Percentiles rank a stretch among this genome's conserved stretches.
Conservation (phyloP, 2,888 invertebrate species). For the Drosophila peninsularis region DNA sequence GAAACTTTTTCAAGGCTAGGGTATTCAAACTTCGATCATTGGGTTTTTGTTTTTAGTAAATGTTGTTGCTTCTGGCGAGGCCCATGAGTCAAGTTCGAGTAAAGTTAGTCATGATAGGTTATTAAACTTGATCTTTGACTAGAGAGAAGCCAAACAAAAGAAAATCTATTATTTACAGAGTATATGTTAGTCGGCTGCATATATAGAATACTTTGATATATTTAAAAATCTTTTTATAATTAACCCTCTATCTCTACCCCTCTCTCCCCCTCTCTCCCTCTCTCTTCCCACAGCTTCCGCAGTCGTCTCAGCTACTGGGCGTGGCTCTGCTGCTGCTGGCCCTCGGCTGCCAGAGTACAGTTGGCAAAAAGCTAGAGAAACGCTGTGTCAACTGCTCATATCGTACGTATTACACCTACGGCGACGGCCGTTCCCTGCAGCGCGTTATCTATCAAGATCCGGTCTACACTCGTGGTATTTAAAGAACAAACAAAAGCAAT, state of each 20-base stretch:
- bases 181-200: not conserved
- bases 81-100: conserved; percentile 15
- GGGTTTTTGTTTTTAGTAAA: not conserved
- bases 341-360: conserved; percentile 40
- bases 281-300: conserved; percentile 6
- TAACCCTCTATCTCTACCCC: too few species aligned
- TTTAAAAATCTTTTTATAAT: too few species aligned
- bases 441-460: conserved; percentile 75
- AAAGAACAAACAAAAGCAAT: conserved; percentile 24
- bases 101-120: not conserved
- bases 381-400: conserved; percentile 82
- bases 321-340: conserved; percentile 42
- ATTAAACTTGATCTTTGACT: not conserved
- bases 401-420: conserved; percentile 80
- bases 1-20: not conserved
- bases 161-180: not conserved
- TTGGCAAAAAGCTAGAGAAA: conserved; percentile 80
- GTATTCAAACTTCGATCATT: not conserved
- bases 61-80: not conserved
- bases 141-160: not conserved
- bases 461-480: conserved; percentile 80
- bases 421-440: conserved; percentile 77
- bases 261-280: not conserved
- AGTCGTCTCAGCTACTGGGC: conserved; percentile 47
- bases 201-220: too few species aligned